Percentiles rank a stretch among this genome's conserved stretches.
These are phyloP conservation scores for Gracilinanus agilis DNA, from an alignment of 2,113 vertebrate genomes.

Conservation along the genomic window DNA sequence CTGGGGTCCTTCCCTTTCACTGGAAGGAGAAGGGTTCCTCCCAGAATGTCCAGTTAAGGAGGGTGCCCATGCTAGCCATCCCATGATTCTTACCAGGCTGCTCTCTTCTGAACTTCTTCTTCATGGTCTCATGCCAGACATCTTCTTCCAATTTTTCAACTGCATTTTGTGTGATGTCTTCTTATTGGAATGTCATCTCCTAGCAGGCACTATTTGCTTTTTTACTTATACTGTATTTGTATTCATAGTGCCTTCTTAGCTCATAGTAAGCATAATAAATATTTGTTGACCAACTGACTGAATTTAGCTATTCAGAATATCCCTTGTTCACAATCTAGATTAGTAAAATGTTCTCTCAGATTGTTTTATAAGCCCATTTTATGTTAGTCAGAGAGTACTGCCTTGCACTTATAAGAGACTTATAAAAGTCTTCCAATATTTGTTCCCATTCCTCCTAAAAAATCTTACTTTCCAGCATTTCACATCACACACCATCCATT, in stretches of 20 bases:
- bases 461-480: conserved; percentile 19
- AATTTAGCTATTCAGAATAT: conserved; percentile 17
- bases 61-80: not conserved
- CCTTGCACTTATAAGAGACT: conserved; percentile 18
- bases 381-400: conserved; percentile 22
- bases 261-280: not conserved
- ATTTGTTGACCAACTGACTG: not conserved
- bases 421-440: conserved; percentile 23
- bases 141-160: not conserved
- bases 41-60: not conserved
- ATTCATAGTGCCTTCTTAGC: not conserved
- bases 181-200: not conserved
- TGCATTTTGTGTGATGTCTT: not conserved
- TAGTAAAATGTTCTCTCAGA: conserved; percentile 8
- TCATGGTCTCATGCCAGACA: not conserved
- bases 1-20: not conserved
- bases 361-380: conserved; percentile 21
- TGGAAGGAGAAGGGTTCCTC: not conserved
- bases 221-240: not conserved
- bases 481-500: not conserved
- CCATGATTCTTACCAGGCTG: not conserved
- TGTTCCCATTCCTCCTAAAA: not conserved
- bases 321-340: conserved; percentile 16
- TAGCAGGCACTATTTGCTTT: not conserved
- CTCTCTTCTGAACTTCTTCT: not conserved